These are phyloP conservation scores for Marcusenius ussheri DNA, from an alignment of 2,113 vertebrate species.

Conservation along the genomic window DNA sequence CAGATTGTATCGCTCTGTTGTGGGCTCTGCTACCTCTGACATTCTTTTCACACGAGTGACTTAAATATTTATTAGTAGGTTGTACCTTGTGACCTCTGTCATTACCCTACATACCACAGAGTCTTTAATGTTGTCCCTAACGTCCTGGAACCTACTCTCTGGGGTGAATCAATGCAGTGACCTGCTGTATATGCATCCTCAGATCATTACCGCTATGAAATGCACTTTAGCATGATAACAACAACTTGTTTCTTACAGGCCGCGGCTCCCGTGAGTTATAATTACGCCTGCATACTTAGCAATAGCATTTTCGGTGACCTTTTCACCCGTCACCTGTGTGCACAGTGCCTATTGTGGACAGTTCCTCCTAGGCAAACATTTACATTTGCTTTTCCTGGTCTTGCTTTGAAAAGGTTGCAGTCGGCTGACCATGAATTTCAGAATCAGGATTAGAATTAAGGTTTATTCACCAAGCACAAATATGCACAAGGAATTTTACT, in stretches of 20 bases:
- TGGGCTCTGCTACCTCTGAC: not conserved
- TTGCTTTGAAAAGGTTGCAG: slow-evolving; percentile 3
- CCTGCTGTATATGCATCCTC: not conserved
- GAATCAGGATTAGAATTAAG: not conserved
- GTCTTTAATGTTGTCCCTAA: not conserved
- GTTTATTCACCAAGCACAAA: not conserved
- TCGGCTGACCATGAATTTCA: not conserved
- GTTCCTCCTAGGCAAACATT: not conserved
- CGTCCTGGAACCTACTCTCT: not conserved
- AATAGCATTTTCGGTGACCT: not conserved
- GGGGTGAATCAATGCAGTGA: slow-evolving; percentile 3
- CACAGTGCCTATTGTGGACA: not conserved
- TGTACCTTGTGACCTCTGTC: not conserved
- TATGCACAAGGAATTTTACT: not conserved
- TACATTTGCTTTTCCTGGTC: not conserved
- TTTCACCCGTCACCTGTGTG: not conserved
- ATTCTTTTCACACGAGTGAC: not conserved
- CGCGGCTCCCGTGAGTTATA: not conserved
- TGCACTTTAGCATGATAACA: not conserved
- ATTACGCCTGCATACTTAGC: not conserved
- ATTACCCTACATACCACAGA: not conserved
- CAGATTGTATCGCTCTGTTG: not conserved
- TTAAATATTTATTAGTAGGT: not conserved
- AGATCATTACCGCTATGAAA: not conserved
- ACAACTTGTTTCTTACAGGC: not conserved